Conservation (phyloP, 2,113 vertebrate species). For the Anser brachyrhynchus region DNA sequence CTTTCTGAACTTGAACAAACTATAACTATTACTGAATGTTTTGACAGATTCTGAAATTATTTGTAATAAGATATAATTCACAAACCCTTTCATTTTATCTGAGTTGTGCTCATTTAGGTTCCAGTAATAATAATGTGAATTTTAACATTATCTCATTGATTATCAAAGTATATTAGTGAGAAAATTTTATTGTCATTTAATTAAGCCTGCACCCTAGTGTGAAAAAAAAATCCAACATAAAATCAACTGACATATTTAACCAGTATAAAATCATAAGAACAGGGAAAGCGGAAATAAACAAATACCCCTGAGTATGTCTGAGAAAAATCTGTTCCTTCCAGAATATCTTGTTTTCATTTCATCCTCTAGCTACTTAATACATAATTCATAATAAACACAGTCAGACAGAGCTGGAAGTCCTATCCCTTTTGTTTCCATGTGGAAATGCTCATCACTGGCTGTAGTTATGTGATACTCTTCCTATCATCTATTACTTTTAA, state of each 20-base stretch:
- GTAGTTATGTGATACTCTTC: background rate
- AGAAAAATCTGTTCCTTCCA: background rate
- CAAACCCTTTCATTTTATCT: background rate
- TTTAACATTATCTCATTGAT: background rate
- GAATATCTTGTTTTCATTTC: background rate
- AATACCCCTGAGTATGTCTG: background rate
- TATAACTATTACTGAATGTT: background rate
- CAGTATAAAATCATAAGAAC: background rate
- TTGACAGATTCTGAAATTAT: background rate
- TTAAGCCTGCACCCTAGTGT: background rate
- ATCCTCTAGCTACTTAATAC: background rate
- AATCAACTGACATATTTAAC: background rate
- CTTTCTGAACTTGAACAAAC: background rate
- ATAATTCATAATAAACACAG: background rate
- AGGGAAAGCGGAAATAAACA: background rate
- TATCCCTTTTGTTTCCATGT: background rate
- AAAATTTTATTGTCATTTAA: background rate
- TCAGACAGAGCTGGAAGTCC: background rate
- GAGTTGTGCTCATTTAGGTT: background rate
- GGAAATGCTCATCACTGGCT: background rate
- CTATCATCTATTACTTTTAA: background rate
- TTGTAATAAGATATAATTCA: background rate
- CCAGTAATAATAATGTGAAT: background rate
- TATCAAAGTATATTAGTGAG: background rate
- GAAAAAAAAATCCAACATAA: background rate